Evolutionary conservation across 2,888 invertebrate genomes (phyloP).

Genomic region (Polyommatus icarus): DNA sequence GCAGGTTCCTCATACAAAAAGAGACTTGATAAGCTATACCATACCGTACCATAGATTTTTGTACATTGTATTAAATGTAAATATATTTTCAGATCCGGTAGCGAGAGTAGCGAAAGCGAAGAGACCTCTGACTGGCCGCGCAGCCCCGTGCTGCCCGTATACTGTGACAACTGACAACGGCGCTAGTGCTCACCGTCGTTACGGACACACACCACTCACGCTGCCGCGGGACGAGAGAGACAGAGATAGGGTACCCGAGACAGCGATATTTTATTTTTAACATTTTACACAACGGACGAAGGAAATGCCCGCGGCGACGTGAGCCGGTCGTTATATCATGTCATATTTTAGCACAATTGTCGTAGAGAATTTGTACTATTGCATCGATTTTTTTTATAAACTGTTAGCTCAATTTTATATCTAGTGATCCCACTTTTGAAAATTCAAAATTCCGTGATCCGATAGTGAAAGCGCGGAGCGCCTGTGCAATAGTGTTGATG

Average conservation of each 20-base stretch:
- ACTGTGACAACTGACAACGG: constrained; percentile 62
- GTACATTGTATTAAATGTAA: neutral
- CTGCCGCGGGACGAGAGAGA: neutral
- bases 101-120: constrained; percentile 81
- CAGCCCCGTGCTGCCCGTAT: constrained; percentile 82
- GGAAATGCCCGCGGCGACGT: neutral
- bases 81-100: constrained; percentile 77
- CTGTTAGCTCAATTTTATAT: constrained; percentile 28
- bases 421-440: constrained; percentile 53
- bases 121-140: constrained; percentile 83
- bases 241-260: neutral
- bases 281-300: constrained; percentile 2
- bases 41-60: too few relatives aligned
- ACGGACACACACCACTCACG: constrained; percentile 10
- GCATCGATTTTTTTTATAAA: constrained; percentile 7
- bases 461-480: neutral
- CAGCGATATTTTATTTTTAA: neutral
- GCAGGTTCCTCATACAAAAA: too few relatives aligned
- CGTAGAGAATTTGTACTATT: constrained; percentile 35
- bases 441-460: constrained; percentile 55
- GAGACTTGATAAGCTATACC: too few relatives aligned
- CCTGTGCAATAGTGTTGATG: neutral
- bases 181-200: constrained; percentile 31
- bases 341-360: constrained; percentile 26
- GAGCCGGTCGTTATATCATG: constrained; percentile 26